Evolutionary conservation across 2,113 vertebrate genomes (phyloP).

Genomic region (Myiagra hebetior): DNA sequence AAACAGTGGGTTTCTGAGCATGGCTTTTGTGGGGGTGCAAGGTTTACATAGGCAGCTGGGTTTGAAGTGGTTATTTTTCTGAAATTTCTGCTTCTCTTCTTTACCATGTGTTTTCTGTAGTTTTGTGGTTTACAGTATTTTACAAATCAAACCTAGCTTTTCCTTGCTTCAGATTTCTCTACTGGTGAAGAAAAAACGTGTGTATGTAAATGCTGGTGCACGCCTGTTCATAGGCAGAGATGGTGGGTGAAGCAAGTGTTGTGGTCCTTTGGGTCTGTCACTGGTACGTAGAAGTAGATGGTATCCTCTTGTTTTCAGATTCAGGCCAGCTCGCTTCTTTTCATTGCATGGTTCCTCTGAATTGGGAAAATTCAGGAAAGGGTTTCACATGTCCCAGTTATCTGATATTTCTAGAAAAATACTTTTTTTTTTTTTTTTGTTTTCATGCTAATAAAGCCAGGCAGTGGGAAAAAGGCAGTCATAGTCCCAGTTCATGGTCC

Average conservation of each 20-base stretch:
- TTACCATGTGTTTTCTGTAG: neutral
- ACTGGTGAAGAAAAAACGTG: neutral
- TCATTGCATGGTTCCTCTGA: neutral
- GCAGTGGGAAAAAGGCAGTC: neutral
- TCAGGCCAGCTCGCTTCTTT: neutral
- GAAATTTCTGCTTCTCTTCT: neutral
- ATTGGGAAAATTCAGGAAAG: neutral
- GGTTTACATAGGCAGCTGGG: neutral
- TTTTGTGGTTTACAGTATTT: neutral
- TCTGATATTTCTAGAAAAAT: neutral
- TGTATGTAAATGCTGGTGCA: neutral
- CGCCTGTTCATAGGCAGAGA: neutral
- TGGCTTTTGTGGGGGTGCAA: neutral
- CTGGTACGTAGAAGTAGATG: neutral
- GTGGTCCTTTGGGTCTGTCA: neutral
- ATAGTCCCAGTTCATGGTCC: neutral
- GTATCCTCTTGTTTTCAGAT: neutral
- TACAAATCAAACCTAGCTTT: neutral
- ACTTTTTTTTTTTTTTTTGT: neutral
- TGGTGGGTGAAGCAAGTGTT: neutral
- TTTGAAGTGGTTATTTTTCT: neutral
- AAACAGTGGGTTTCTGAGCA: neutral
- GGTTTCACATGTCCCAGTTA: neutral
- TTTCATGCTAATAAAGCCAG: neutral
- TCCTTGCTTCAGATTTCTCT: neutral